Evolutionary conservation across 2,888 invertebrate species (phyloP), one percentile per base, ranked within the genome.

Genomic region (Drosophila acutilabella): DNA sequence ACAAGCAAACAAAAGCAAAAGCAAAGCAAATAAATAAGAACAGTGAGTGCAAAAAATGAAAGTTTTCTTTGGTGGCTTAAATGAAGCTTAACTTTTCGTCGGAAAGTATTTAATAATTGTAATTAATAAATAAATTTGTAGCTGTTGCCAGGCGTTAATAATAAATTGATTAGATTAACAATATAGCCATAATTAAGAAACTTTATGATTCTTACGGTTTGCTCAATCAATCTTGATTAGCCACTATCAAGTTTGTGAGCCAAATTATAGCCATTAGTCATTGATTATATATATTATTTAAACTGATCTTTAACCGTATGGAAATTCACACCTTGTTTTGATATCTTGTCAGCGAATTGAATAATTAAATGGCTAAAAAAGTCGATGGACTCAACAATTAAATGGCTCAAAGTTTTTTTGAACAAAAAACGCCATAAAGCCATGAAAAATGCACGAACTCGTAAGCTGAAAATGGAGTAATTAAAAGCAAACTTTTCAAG

Each of bases 141-240:
- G 8, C 36, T 61, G 74, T 74, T 74, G 70, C 65, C 74, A 65
- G 54, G 71, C 51, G 47, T 54, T 10, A 64, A 51, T 47, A 62
- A 40, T 36, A 64, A 59, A 66, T 70, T 74, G 74, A 75, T 75
- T 75, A 75, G 74, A 75, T 75, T 75, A 75, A 61, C 62, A 62
- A 69, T 62, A 56, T 65, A 61, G 11, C 11, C 16, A 59, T 36
- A 60, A 57, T 54, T 36, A 26, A 42, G 38, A 2, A 33, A 56
- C 56, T 64, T 73, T 57, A 62, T 61, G 50, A 51, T 51, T 59
- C 13, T 52, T 36, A 42, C 66, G 20, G 20, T 50, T 58, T 72
- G 36, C 58, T 53, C 68, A 69, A 69, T 74, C 69, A 64, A 74
- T 74, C 69, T 64, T 69, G 69, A 74, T 74, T 73, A 73, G 59